Base-by-base conservation (phyloP, 1,140 invertebrate genomes). In the Glomeris maerens region DNA sequence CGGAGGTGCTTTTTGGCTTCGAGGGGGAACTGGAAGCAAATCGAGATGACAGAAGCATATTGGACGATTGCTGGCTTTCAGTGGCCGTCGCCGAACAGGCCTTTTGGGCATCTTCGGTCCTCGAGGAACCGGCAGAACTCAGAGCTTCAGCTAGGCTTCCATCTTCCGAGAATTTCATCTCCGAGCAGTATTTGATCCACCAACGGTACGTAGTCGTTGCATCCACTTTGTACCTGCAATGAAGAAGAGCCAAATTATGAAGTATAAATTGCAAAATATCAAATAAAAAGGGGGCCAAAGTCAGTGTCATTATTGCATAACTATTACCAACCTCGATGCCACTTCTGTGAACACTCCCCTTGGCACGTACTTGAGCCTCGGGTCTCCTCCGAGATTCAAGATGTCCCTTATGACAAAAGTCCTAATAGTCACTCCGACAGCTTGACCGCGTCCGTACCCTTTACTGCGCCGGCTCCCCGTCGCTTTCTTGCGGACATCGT, bases 141-240 rank as follows among this genome's bases (percentile, higher is more conserved):
- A n/a, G n/a, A n/a, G n/a, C n/a, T n/a, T n/a, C n/a, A n/a, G n/a
- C n/a, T n/a, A 36, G 31, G 17, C 17, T 36, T 36, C 40, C 40
- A 42, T 4, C 25, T 21, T 17, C 40, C 25, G 40, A 17, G 17
- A 42, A 21, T 42, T 25, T 42, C 10, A 42, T 21, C 5, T 27
- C 47, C n/a, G 3, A 20, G 21, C 47, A 49, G 28, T 49, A 26
- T 40, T 27, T 39, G 5, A 49, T 26, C 47, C 47, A 49, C 47
- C 47, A 49, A 3, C 36, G 17, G 23, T 40, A 40, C 4, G 47
- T 49, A 17, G 36, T 41, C 28, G 47, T 40, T 3, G 27, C 47
- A 41, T 49, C 47, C 10, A 49, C 42, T 49, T 49, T 49, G 42
- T 49, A 49, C 36, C 47, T 49, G 22, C 3, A 49, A 49, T 46